These are phyloP conservation scores for Hydrolagus affinis DNA, from an alignment of 2,113 vertebrate species.

Conservation along the genomic window DNA sequence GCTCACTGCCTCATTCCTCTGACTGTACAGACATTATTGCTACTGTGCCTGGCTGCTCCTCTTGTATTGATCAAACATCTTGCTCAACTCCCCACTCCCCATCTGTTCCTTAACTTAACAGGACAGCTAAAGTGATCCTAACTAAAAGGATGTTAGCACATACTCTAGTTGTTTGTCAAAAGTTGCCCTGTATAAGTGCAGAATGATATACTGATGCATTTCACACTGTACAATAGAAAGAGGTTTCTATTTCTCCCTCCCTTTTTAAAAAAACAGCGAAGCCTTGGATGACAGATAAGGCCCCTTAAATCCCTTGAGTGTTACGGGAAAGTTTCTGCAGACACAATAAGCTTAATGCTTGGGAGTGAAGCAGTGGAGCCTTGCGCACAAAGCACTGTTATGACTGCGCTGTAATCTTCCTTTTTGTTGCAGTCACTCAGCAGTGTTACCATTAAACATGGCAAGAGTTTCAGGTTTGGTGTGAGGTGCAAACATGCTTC, in stretches of 20 bases:
- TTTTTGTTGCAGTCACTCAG: not conserved
- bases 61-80: no score
- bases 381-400: constrained; percentile 34
- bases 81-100: no score
- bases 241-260: not conserved
- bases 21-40: no score
- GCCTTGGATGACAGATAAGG: constrained; percentile 47
- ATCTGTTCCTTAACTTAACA: no score
- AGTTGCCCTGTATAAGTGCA: no score
- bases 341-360: constrained; percentile 39
- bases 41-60: no score
- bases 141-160: no score
- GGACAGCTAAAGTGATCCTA: no score
- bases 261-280: constrained; percentile 52
- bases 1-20: no score
- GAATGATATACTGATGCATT: constrained; percentile 29
- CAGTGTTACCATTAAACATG: not conserved
- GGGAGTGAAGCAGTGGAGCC: constrained; percentile 35
- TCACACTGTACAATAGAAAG: constrained; percentile 44
- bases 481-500: not conserved
- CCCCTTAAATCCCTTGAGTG: constrained; percentile 46
- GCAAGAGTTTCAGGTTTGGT: not conserved
- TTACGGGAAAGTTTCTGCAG: constrained; percentile 45
- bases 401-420: constrained; percentile 35
- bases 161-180: no score